These are phyloP conservation scores for Andinoacara biseriatus DNA, from an alignment of 2,113 vertebrate species.

Conservation along the genomic window DNA sequence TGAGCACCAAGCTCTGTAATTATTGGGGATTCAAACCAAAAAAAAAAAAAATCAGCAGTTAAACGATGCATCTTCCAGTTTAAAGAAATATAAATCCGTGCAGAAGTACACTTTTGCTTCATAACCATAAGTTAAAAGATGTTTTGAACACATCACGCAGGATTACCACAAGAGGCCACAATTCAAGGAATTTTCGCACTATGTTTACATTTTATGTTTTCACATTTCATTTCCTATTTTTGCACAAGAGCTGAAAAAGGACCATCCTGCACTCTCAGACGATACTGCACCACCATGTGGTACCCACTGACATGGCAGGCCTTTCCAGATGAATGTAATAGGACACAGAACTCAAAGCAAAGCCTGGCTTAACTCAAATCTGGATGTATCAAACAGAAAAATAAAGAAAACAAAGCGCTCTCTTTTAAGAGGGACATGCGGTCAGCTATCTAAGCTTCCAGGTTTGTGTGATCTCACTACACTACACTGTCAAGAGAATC, in stretches of 20 bases:
- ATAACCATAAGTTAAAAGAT: conserved; percentile 39
- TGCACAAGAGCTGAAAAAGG: conserved; percentile 61
- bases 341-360: conserved; percentile 22
- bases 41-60: conserved; percentile 26
- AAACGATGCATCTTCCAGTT: conserved; percentile 2
- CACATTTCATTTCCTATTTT: conserved; percentile 72
- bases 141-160: conserved; percentile 39
- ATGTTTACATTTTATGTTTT: conserved; percentile 61
- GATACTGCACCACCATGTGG: conserved; percentile 70
- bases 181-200: conserved; percentile 48
- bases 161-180: conserved; percentile 51
- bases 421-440: conserved; percentile 35
- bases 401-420: conserved; percentile 57
- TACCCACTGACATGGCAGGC: conserved; percentile 28
- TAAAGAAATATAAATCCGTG: conserved; percentile 5
- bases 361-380: conserved; percentile 49
- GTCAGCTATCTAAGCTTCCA: conserved; percentile 57
- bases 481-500: conserved; percentile 64
- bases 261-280: conserved; percentile 36
- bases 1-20: conserved; percentile 13
- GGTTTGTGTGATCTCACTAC: conserved; percentile 61
- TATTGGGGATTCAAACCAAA: conserved; percentile 26
- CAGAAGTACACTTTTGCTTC: conserved; percentile 18
- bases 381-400: conserved; percentile 55
- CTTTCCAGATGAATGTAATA: not conserved